Conservation (phyloP, 1,140 invertebrate genomes). For the Alviniconcha marisindica region DNA sequence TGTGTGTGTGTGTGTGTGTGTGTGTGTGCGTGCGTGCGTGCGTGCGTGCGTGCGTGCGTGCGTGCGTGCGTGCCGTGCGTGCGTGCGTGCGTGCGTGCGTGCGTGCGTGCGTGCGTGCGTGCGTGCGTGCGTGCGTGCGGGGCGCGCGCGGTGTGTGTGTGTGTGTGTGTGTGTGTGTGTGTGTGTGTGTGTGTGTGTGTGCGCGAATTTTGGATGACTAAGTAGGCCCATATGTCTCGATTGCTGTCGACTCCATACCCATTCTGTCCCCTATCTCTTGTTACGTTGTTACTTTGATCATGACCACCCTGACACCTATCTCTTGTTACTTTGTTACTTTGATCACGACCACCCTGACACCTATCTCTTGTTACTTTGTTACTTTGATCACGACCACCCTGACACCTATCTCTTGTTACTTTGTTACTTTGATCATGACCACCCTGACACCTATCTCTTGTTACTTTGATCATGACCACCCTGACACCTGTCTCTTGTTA, state of each 20-base stretch:
- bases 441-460: no score
- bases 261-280: not conserved
- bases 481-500: no score
- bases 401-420: not conserved
- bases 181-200: not conserved
- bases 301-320: no score
- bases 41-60: not conserved
- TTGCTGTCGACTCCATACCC: no score
- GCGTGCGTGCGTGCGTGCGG: no score
- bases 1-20: conserved; percentile 3
- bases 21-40: not conserved
- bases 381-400: not conserved
- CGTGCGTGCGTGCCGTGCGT: no score
- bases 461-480: no score
- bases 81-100: not conserved
- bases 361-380: not conserved
- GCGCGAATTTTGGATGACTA: not conserved
- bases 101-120: not conserved
- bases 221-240: no score
- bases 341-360: not conserved
- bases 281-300: not conserved
- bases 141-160: no score
- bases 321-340: not conserved
- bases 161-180: not conserved
- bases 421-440: no score